Evolutionary conservation across 2,888 invertebrate genomes (phyloP), one percentile per base, ranked within the genome.

Genomic region (Caenorhabditis afra): DNA sequence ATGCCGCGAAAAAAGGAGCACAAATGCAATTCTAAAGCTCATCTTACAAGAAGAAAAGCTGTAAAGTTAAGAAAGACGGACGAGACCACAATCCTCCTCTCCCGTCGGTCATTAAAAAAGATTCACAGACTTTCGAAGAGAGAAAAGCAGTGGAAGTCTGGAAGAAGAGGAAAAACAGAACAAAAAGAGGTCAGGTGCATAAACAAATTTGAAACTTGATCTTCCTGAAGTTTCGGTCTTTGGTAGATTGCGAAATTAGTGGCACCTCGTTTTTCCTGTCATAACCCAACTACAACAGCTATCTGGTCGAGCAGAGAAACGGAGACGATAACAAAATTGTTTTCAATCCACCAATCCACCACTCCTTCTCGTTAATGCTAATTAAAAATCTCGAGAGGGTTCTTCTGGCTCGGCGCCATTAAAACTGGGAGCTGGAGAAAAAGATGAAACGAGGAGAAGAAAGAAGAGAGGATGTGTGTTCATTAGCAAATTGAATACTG

Each of bases 381-480:
- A 73, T 73, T 73, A 73, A 73, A 71, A 73, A 64, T 73, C 73
- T 73, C 73, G 64, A 73, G 57, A 64, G 73, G 50, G 44, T 44
- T 47, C n/a, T n/a, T n/a, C 14, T 52, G 49, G 57, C 45, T 52
- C 20, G 53, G 67, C 65, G 65, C 57, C 66, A 61, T 35, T n/a
- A 29, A 29, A 29, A 29, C 29, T n/a, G n/a, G n/a, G n/a, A n/a
- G n/a, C n/a, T n/a, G n/a, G 29, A 29, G 29, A 29, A 29, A 29
- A 7, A 29, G 29, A 3, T 3, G 29, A 29, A n/a, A n/a, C n/a
- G n/a, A 7, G 29, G 29, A 29, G 29, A 29, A 29, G 29, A 29
- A 29, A 29, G 29, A 29, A 29, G 29, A 29, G 29, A 29, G 64
- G 49, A 41, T 57, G 53, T 62, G 61, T 49, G 62, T 57, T 64